Conservation (phyloP, 2,797 vertebrate genomes). For the Halcyon chelicuti region DNA sequence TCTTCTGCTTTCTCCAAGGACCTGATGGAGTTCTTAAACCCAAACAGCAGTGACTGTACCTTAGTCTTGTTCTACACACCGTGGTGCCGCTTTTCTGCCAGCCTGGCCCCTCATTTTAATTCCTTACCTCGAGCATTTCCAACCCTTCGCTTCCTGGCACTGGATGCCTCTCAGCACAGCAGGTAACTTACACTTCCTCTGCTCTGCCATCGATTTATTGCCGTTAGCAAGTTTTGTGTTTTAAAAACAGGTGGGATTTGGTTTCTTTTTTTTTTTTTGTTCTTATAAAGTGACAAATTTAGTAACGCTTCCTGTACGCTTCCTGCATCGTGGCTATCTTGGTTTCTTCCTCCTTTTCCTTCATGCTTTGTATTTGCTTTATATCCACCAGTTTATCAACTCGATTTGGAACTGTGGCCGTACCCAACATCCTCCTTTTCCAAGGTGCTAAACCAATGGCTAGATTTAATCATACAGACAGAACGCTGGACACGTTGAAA, state of each 20-base stretch:
- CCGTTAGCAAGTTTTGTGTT: not conserved
- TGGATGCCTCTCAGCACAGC: conserved; percentile 98
- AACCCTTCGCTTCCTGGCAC: conserved; percentile 90
- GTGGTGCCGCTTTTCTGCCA: conserved; percentile 96
- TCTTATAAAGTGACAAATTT: not conserved
- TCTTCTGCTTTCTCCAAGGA: conserved; percentile 82
- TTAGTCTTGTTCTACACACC: conserved; percentile 94
- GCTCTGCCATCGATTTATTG: not conserved
- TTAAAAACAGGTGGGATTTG: not conserved
- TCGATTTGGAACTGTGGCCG: conserved; percentile 95
- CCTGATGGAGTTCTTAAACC: conserved; percentile 94
- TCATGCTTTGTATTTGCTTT: not conserved
- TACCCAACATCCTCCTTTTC: conserved; percentile 97
- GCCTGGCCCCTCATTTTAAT: conserved; percentile 94
- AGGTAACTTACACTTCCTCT: conserved; percentile 78
- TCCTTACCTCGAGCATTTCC: conserved; percentile 93
- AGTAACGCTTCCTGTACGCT: not conserved
- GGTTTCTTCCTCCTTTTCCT: not conserved
- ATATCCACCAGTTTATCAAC: conserved; percentile 89
- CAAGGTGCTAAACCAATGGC: conserved; percentile 98
- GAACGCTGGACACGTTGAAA: conserved; percentile 89
- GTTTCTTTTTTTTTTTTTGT: not conserved
- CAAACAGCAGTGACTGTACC: conserved; percentile 92
- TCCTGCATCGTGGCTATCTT: not conserved
- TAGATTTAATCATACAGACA: conserved; percentile 95